Percentiles rank a stretch among this genome's conserved stretches.
These are phyloP conservation scores for Caligus rogercresseyi DNA, from an alignment of 1,140 invertebrate species.

Conservation along the genomic window DNA sequence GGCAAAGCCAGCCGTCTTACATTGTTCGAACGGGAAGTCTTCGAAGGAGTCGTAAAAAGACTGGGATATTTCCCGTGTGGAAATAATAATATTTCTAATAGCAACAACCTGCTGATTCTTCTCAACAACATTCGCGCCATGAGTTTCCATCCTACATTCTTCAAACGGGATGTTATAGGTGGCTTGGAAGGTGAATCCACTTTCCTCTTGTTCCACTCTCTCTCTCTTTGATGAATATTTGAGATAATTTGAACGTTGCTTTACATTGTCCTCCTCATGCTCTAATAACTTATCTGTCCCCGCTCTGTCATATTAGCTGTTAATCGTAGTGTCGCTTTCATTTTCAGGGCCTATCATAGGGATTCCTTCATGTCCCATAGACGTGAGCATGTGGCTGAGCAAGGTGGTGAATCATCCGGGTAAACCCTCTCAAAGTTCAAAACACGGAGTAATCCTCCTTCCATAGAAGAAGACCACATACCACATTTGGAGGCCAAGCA, in stretches of 20 bases:
- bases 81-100: too few species aligned
- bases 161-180: slow-evolving; percentile 1
- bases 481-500: too few species aligned
- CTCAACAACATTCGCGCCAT: too few species aligned
- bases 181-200: neutral
- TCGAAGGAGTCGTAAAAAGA: too few species aligned
- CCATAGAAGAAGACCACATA: neutral
- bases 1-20: too few species aligned
- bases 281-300: neutral
- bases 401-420: neutral
- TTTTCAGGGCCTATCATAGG: neutral
- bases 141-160: neutral
- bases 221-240: neutral
- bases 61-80: too few species aligned
- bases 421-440: neutral
- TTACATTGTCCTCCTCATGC: neutral
- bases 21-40: too few species aligned
- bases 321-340: neutral
- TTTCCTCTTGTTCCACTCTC: neutral
- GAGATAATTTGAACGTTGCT: neutral
- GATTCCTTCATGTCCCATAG: neutral
- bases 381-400: neutral
- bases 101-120: too few species aligned
- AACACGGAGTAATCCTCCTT: neutral
- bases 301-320: neutral